Evolutionary conservation across 2,113 vertebrate genomes (phyloP), one percentile per base, ranked within the genome.

Genomic region (Ictalurus furcatus): DNA sequence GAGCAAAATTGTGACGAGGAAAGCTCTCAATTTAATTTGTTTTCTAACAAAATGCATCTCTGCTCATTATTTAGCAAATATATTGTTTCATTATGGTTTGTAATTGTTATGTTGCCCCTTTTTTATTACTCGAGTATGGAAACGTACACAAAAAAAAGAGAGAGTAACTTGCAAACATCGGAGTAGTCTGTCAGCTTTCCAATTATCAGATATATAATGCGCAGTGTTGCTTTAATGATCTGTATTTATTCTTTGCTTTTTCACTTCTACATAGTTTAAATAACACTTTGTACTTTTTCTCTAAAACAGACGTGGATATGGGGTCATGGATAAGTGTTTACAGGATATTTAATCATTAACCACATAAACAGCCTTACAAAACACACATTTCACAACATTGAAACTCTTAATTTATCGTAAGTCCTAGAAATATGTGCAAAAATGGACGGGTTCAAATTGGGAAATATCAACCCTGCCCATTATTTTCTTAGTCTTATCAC

Each of bases 391-490:
- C 78, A 52, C 40, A 87, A 87, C 63, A 16, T 65, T 14, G 7
- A 3, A 52, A 23, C 54, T 48, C 52, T 48, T 14, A n/a, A 6
- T 67, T 88, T 23, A 19, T 6, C 1, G n/a, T 56, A 40, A 56
- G 63, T 19, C 6, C n/a, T 23, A 23, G 11, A 37, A 34, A 67
- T 19, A 13, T 40, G 21, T 6, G 19, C 16, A 44, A 16, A 34
- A 87, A 56, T 28, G 52, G 78, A 34, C n/a, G 17, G 44, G 82
- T 74, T 67, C 40, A 54, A 81, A 58, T 40, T 84, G 63, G 25
- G 11, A 89, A 74, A 81, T 48, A 81, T 48, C 85, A 90, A 84
- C 54, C 23, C 48, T 40, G 84, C 19, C n/a, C 40, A 84, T 59
- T 58, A 79, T 83, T 76, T 65, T 37, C 14, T 61, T 85, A 67